phyloP scores from a whole-genome alignment of 2,888 invertebrate genomes.

The Phorcus lineatus region DNA sequence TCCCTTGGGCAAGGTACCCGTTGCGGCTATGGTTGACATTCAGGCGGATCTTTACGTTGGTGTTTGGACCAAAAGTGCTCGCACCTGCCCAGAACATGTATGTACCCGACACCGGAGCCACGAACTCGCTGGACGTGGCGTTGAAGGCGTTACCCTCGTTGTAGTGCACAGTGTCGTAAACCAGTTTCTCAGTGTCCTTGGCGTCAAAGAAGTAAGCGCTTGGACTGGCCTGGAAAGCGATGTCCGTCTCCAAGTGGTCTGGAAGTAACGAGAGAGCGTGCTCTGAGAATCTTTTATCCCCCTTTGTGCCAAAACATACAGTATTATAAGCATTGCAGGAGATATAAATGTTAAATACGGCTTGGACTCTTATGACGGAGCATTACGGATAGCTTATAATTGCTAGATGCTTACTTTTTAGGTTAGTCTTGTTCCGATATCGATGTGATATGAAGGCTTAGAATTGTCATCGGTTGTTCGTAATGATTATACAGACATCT shows the following conservation, averaged over 20 bases:
- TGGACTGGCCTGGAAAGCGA: background rate
- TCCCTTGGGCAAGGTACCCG: background rate
- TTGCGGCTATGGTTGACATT: background rate
- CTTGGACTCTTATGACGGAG: no score
- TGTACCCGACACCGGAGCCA: background rate
- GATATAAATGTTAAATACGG: no score
- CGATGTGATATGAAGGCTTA: no score
- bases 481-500: no score
- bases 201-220: background rate
- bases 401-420: no score
- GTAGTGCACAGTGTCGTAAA: background rate
- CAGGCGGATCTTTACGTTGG: background rate
- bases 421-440: no score
- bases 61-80: background rate
- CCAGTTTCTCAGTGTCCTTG: background rate
- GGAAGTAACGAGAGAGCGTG: background rate
- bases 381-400: no score
- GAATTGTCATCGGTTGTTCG: no score
- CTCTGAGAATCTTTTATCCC: no score
- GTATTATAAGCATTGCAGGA: no score
- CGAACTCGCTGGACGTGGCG: background rate
- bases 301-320: no score
- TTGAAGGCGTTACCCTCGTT: background rate
- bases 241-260: background rate
- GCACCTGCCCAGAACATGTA: constrained; percentile 1